Evolutionary conservation across 2,888 invertebrate species (phyloP).

Genomic region (Ormyrus rosae): DNA sequence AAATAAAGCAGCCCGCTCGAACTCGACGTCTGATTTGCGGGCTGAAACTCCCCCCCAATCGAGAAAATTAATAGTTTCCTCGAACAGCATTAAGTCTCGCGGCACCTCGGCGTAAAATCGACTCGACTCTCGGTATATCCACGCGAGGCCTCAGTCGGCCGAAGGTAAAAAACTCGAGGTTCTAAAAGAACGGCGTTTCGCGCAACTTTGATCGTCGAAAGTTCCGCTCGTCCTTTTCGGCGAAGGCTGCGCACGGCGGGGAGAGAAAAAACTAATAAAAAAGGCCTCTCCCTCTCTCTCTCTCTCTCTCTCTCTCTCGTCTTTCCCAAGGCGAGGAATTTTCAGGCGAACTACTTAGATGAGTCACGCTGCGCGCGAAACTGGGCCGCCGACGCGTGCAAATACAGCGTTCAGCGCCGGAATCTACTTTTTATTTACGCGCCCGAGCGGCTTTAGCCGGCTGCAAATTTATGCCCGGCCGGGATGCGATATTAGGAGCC

Average conservation of each 20-base stretch:
- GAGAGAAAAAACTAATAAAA: slow-evolving; percentile 11
- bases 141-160: too few relatives aligned
- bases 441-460: background rate
- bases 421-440: slow-evolving; percentile 1
- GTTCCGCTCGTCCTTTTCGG: background rate
- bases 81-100: too few relatives aligned
- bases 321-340: background rate
- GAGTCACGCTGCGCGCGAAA: background rate
- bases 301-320: too few relatives aligned
- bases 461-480: slow-evolving; percentile 1
- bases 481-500: background rate
- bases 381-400: background rate
- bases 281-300: background rate
- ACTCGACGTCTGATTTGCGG: too few relatives aligned
- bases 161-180: too few relatives aligned
- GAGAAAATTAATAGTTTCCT: too few relatives aligned
- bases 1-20: too few relatives aligned
- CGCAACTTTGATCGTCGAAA: slow-evolving; percentile 19
- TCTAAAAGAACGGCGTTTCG: too few relatives aligned
- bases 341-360: slow-evolving; percentile 19
- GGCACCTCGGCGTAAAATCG: too few relatives aligned
- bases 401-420: background rate
- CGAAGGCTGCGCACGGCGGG: background rate
- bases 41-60: too few relatives aligned
- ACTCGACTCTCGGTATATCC: too few relatives aligned